Percentiles rank a stretch among this genome's conserved stretches.
phyloP scores from a whole-genome alignment of 1,140 invertebrate genomes.

The Xylocopa sonorina region DNA sequence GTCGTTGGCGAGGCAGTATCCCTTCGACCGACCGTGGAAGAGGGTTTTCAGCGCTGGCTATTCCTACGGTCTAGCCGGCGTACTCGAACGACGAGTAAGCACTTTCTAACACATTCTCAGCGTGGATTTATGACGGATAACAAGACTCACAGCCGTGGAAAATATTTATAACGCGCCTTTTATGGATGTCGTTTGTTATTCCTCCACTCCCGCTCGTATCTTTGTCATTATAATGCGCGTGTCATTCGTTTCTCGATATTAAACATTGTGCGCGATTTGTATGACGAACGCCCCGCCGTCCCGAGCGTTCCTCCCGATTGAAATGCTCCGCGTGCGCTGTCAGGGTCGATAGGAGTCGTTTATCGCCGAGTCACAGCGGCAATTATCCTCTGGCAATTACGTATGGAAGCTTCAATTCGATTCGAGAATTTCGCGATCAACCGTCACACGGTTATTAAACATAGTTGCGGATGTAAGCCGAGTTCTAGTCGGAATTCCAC shows the following conservation, averaged over 20 bases:
- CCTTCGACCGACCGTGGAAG: constrained; percentile 9
- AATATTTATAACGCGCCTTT: constrained; percentile 17
- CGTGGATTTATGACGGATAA: constrained; percentile 19
- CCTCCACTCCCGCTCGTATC: background rate
- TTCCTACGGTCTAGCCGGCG: background rate
- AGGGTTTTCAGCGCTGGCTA: constrained; percentile 4
- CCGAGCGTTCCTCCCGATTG: background rate
- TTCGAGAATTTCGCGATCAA: too few species aligned
- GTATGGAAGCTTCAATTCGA: too few species aligned
- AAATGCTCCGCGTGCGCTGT: background rate
- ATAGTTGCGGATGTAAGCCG: too few species aligned
- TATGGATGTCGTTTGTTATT: background rate
- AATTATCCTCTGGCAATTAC: too few species aligned
- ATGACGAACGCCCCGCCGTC: background rate
- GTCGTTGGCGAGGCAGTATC: constrained; percentile 22
- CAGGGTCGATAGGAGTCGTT: too few species aligned
- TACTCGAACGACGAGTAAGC: background rate
- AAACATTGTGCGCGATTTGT: background rate
- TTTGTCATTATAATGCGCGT: background rate
- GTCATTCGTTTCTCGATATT: background rate
- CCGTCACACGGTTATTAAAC: too few species aligned
- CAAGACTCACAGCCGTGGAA: background rate
- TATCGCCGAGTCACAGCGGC: too few species aligned
- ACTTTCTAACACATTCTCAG: constrained; percentile 3
- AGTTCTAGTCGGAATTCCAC: too few species aligned